phyloP scores from a whole-genome alignment of 2,888 invertebrate species.

The Lithophane socia region DNA sequence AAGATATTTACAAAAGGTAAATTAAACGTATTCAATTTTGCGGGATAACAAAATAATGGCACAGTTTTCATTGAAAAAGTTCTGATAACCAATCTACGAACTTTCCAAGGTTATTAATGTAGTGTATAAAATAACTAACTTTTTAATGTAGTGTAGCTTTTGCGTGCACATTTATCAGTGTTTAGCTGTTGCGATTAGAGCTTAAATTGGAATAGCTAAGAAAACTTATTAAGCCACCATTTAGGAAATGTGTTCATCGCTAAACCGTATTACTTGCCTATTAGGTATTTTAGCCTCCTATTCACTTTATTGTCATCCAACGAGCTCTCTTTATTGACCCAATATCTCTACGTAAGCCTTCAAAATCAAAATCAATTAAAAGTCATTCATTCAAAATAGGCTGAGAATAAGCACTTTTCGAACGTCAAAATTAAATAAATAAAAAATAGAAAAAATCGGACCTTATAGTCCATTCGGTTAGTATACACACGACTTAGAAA shows the following conservation, averaged over 20 bases:
- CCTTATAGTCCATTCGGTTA: too few species aligned
- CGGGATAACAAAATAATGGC: constrained; percentile 16
- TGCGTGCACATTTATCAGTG: too few species aligned
- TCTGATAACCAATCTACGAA: constrained; percentile 12
- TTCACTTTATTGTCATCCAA: not conserved
- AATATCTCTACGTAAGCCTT: not conserved
- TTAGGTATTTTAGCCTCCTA: not conserved
- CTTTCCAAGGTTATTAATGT: constrained; percentile 6
- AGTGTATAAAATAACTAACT: not conserved
- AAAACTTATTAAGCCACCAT: not conserved
- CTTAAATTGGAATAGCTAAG: not conserved
- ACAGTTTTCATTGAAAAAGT: constrained; percentile 28
- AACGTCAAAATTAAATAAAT: too few species aligned
- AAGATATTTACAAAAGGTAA: constrained; percentile 6
- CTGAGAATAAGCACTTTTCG: too few species aligned
- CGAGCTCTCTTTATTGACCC: not conserved
- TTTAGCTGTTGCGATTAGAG: not conserved
- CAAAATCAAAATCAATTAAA: too few species aligned
- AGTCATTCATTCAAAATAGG: too few species aligned
- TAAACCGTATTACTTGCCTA: not conserved
- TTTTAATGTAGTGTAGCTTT: too few species aligned
- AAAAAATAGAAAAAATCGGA: too few species aligned
- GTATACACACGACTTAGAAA: too few species aligned
- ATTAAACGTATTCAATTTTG: constrained; percentile 6
- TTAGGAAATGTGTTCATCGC: too few species aligned